These are phyloP conservation scores for Pheosia gnoma DNA, from an alignment of 2,888 invertebrate genomes.

Conservation along the genomic window DNA sequence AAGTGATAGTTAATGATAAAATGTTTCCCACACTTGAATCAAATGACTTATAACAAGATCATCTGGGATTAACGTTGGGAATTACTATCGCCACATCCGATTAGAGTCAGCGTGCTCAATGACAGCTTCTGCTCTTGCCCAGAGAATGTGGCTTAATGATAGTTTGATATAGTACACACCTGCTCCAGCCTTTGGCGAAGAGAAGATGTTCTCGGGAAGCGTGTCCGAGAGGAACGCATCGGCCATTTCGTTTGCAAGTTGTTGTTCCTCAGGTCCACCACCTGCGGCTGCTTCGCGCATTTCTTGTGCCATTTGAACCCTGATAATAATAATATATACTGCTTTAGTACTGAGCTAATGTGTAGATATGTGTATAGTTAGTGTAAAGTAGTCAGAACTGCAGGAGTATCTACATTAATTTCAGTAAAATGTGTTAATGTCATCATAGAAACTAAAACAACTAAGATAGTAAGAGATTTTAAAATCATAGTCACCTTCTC, in stretches of 20 bases:
- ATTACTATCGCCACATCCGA: constrained; percentile 76
- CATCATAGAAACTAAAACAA: constrained; percentile 57
- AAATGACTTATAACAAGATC: constrained; percentile 68
- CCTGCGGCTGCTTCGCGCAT: constrained; percentile 96
- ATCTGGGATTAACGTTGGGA: constrained; percentile 82
- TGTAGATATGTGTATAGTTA: neutral
- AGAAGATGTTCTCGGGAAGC: constrained; percentile 96
- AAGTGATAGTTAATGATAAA: too few relatives aligned
- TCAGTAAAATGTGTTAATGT: constrained; percentile 66
- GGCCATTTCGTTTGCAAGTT: constrained; percentile 98
- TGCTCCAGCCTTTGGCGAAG: constrained; percentile 97
- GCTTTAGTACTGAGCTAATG: constrained; percentile 2
- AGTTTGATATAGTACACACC: constrained; percentile 49
- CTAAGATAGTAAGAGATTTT: neutral
- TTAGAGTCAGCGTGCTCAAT: constrained; percentile 73
- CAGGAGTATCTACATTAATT: constrained; percentile 73
- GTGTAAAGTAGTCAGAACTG: constrained; percentile 65
- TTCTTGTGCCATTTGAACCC: constrained; percentile 98
- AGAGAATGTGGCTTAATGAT: constrained; percentile 72
- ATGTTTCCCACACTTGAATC: constrained; percentile 79
- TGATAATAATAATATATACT: constrained; percentile 39
- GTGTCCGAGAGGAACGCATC: constrained; percentile 98
- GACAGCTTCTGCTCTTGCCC: constrained; percentile 77
- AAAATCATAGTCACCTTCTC: constrained; percentile 77
- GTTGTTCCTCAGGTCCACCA: constrained; percentile 95